Evolutionary conservation across 2,797 vertebrate genomes (phyloP).

Genomic region (Spinibarbus caldwelli): DNA sequence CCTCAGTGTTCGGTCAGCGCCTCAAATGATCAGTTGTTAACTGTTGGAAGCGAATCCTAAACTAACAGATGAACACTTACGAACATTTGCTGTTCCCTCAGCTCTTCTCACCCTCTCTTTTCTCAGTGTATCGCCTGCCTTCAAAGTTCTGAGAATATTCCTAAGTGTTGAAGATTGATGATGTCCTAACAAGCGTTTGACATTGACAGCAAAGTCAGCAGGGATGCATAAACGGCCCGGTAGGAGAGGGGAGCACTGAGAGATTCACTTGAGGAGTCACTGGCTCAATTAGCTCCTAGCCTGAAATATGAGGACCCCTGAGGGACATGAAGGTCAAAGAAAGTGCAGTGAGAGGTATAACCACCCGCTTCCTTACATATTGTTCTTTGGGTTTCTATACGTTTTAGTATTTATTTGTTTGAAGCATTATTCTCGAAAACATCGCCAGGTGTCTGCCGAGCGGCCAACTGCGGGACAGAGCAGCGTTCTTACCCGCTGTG

Average conservation of each 20-base stretch:
- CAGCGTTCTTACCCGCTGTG: constrained; percentile 57
- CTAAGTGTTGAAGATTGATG: constrained; percentile 82
- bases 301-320: constrained; percentile 75
- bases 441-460: constrained; percentile 38
- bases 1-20: background rate
- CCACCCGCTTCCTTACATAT: background rate
- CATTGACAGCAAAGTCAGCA: constrained; percentile 84
- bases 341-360: background rate
- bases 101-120: background rate
- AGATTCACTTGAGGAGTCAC: constrained; percentile 74
- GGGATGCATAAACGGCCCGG: constrained; percentile 78
- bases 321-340: constrained; percentile 64
- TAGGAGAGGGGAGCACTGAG: constrained; percentile 67
- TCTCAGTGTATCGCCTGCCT: constrained; percentile 72
- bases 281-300: constrained; percentile 74
- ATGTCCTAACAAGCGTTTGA: constrained; percentile 83
- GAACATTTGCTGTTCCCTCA: background rate
- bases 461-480: constrained; percentile 48
- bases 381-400: background rate
- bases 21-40: background rate
- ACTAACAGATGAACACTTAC: constrained; percentile 21
- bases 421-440: background rate
- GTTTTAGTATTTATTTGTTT: background rate
- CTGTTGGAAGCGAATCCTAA: background rate
- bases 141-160: constrained; percentile 78